phyloP scores from a whole-genome alignment of 1,140 invertebrate species.

The Odontomachus brunneus region DNA sequence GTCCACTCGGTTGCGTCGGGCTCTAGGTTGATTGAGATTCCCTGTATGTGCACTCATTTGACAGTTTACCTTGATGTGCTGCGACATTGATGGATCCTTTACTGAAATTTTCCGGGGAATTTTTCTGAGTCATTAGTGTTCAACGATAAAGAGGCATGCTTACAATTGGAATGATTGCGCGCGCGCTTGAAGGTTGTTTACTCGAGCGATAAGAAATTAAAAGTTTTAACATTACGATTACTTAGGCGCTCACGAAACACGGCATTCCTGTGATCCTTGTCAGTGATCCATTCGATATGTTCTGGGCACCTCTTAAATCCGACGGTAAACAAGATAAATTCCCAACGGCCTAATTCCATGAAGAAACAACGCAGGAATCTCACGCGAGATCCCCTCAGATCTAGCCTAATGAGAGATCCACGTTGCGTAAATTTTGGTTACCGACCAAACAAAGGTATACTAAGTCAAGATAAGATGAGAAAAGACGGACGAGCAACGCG shows the following conservation, averaged over 20 bases:
- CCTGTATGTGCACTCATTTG: background rate
- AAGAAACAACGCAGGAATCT: constrained; percentile 12
- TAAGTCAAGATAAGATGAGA: constrained; percentile 17
- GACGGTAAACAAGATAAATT: constrained; percentile 38
- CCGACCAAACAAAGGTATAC: constrained; percentile 22
- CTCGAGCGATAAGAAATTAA: background rate
- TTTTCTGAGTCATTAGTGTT: no score
- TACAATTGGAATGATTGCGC: no score
- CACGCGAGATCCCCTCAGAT: constrained; percentile 39
- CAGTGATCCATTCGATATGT: background rate
- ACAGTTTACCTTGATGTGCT: no score
- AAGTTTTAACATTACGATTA: constrained; percentile 2
- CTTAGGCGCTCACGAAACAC: background rate
- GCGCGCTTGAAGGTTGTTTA: no score
- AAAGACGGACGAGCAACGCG: background rate
- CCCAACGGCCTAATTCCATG: background rate
- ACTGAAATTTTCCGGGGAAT: no score
- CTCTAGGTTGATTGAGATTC: background rate
- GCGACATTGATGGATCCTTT: no score
- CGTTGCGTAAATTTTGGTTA: constrained; percentile 48
- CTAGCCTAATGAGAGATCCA: constrained; percentile 27
- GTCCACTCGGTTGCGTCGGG: background rate
- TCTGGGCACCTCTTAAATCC: background rate
- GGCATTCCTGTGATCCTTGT: background rate
- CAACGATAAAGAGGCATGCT: no score